These are phyloP conservation scores for Nephila pilipes DNA, from an alignment of 1,140 invertebrate species.

Conservation along the genomic window DNA sequence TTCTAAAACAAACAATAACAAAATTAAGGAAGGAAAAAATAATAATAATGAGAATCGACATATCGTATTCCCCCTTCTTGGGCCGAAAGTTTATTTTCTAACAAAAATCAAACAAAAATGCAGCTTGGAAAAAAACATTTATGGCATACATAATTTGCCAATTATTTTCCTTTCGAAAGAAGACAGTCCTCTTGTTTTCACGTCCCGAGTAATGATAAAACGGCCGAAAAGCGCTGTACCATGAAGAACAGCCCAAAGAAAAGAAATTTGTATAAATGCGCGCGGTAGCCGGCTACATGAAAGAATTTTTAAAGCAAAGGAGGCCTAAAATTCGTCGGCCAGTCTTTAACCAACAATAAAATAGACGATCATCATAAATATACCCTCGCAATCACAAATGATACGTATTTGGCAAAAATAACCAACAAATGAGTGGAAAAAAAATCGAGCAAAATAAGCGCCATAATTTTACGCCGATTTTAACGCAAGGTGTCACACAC, in stretches of 20 bases:
- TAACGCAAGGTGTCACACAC: conserved; percentile 13
- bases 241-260: not conserved
- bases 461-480: conserved; percentile 25
- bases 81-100: no score
- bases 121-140: not conserved
- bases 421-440: not conserved
- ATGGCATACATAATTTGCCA: not conserved
- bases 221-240: not conserved
- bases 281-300: conserved; percentile 28
- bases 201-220: conserved; percentile 9
- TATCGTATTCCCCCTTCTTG: no score
- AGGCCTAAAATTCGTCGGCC: not conserved
- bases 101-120: not conserved
- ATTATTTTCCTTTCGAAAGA: not conserved
- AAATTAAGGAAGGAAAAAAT: no score
- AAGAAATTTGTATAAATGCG: not conserved
- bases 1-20: no score
- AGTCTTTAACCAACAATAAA: conserved; percentile 49
- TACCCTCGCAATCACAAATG: conserved; percentile 20
- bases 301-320: conserved; percentile 14
- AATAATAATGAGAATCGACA: no score
- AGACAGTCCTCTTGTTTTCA: not conserved
- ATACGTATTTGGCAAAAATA: conserved; percentile 25
- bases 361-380: conserved; percentile 47
- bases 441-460: conserved; percentile 15